These are phyloP conservation scores for Cyrtodaria siliqua DNA, from an alignment of 2,888 invertebrate species.

Conservation along the genomic window DNA sequence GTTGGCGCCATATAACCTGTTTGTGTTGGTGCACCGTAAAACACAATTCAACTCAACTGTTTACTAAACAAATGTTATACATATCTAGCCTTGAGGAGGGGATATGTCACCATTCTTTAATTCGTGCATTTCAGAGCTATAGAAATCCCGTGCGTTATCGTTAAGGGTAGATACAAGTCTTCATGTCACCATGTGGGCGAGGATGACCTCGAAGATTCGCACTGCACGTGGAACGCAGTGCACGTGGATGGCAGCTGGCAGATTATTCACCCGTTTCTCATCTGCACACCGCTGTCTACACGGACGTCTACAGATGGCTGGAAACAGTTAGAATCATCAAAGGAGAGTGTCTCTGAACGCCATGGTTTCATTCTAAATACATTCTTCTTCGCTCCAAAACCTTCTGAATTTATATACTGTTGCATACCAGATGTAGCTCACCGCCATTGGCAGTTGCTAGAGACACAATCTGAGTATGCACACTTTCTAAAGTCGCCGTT, in stretches of 20 bases:
- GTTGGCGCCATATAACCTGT: no score
- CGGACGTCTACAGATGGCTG: constrained; percentile 52
- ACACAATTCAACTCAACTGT: no score
- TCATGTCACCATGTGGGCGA: constrained; percentile 75
- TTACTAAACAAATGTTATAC: no score
- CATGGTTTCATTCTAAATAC: constrained; percentile 67
- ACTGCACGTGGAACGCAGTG: constrained; percentile 79
- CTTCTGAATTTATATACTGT: constrained; percentile 73
- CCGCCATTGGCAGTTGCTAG: constrained; percentile 76
- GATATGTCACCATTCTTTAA: no score
- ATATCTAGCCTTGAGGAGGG: no score
- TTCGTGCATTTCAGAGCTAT: constrained; percentile 76
- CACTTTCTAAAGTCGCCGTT: constrained; percentile 73
- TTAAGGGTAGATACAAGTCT: constrained; percentile 77
- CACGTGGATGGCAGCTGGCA: constrained; percentile 78
- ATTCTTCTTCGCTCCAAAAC: constrained; percentile 80
- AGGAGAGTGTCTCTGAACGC: constrained; percentile 28
- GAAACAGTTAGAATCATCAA: constrained; percentile 63
- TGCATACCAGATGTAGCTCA: constrained; percentile 72
- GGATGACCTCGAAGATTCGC: constrained; percentile 63
- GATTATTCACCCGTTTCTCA: constrained; percentile 78
- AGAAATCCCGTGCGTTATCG: constrained; percentile 74
- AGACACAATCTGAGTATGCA: constrained; percentile 50
- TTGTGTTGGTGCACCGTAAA: no score
- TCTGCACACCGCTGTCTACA: constrained; percentile 68